These are phyloP conservation scores for Martes martes DNA, from an alignment of 2,113 vertebrate genomes.

Conservation along the genomic window DNA sequence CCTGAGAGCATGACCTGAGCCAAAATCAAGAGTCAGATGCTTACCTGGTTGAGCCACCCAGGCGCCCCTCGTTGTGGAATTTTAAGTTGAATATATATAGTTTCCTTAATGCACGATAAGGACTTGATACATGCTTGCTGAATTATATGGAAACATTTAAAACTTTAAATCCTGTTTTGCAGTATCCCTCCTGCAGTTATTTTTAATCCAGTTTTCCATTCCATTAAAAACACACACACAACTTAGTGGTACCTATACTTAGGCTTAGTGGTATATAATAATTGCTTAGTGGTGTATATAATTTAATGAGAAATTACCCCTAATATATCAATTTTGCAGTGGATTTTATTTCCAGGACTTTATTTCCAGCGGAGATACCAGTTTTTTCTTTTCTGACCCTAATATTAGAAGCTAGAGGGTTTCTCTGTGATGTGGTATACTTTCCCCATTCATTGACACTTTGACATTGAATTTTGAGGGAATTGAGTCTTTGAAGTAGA, in stretches of 20 bases:
- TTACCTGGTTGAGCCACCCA: not conserved
- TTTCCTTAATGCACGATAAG: not conserved
- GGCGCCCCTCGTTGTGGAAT: not conserved
- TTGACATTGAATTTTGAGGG: not conserved
- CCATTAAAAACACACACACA: not conserved
- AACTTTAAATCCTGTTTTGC: not conserved
- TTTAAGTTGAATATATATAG: conserved; percentile 30
- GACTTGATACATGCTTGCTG: not conserved
- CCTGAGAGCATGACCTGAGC: not conserved
- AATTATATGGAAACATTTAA: not conserved
- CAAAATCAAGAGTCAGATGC: not conserved
- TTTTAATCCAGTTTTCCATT: not conserved
- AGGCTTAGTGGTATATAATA: not conserved
- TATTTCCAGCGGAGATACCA: not conserved
- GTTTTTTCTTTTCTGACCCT: not conserved
- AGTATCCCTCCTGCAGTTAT: not conserved
- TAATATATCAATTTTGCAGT: not conserved
- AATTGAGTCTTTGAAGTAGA: not conserved
- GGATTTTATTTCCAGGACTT: not conserved
- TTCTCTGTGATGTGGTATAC: not conserved
- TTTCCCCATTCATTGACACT: not conserved
- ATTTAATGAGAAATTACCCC: not conserved
- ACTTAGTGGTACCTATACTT: not conserved
- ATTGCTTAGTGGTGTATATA: not conserved
- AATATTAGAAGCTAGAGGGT: not conserved